phyloP scores from a whole-genome alignment of 2,113 vertebrate genomes.

The Ciconia stormi region DNA sequence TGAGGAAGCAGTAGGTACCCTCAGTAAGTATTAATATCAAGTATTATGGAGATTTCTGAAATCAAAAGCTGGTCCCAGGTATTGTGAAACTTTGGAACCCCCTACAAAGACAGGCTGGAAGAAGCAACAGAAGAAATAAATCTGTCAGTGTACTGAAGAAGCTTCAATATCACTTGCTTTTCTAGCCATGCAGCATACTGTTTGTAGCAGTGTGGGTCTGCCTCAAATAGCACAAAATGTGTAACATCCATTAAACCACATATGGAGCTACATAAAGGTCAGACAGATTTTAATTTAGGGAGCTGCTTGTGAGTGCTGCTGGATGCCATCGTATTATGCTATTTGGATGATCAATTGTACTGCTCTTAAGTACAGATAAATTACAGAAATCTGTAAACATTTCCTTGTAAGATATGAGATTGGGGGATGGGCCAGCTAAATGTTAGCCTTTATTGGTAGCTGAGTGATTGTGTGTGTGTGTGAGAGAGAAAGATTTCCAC shows the following conservation, averaged over 20 bases:
- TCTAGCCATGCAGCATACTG: neutral
- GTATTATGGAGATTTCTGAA: neutral
- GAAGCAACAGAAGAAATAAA: neutral
- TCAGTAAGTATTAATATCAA: neutral
- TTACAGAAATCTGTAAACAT: conserved; percentile 58
- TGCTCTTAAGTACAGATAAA: conserved; percentile 68
- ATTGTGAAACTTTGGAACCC: neutral
- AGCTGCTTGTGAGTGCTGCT: neutral
- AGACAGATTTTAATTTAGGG: conserved; percentile 54
- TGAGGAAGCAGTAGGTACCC: neutral
- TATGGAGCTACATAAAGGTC: conserved; percentile 54
- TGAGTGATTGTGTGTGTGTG: neutral
- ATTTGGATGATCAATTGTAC: conserved; percentile 63
- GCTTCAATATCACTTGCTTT: neutral
- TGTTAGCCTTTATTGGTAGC: conserved; percentile 56
- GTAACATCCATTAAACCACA: conserved; percentile 37
- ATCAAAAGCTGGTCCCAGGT: neutral
- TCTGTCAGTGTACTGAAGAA: neutral
- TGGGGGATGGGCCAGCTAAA: conserved; percentile 7
- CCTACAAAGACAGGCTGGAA: neutral
- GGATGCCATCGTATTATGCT: conserved; percentile 28
- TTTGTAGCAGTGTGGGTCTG: conserved; percentile 49
- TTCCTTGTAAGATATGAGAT: conserved; percentile 45
- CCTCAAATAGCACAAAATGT: conserved; percentile 44
- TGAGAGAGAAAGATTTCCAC: conserved; percentile 16